Conservation (phyloP, 2,888 invertebrate genomes). For the Xestia rhomboidea region DNA sequence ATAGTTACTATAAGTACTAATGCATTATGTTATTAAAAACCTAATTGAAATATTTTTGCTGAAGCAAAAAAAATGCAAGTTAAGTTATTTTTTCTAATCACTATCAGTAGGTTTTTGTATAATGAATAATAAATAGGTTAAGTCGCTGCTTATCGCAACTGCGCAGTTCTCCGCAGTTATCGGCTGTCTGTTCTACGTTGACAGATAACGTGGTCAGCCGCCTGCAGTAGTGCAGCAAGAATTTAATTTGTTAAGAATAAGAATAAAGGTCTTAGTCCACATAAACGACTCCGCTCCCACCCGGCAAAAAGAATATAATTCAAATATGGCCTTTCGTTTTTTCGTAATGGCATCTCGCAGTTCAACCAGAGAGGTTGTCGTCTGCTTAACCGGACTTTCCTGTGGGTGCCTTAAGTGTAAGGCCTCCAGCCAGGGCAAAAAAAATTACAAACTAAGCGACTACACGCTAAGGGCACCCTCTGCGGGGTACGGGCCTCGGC, state of each 20-base stretch:
- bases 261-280: too few relatives aligned
- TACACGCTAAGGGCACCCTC: too few relatives aligned
- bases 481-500: too few relatives aligned
- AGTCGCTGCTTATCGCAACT: slow-evolving; percentile 82
- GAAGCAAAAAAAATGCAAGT: neutral
- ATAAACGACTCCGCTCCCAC: too few relatives aligned
- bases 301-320: too few relatives aligned
- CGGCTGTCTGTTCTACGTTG: slow-evolving; percentile 79
- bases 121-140: slow-evolving; percentile 82
- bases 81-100: slow-evolving; percentile 38
- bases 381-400: too few relatives aligned
- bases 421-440: too few relatives aligned
- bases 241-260: neutral
- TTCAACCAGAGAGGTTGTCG: too few relatives aligned
- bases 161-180: slow-evolving; percentile 82
- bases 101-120: slow-evolving; percentile 55
- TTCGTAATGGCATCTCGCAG: too few relatives aligned
- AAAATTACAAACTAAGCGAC: too few relatives aligned
- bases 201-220: slow-evolving; percentile 80
- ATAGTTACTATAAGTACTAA: neutral
- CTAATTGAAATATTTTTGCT: neutral
- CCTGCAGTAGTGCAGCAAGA: slow-evolving; percentile 33
- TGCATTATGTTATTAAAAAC: neutral
- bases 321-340: too few relatives aligned
- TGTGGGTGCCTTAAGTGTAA: too few relatives aligned